A percentile compares a stretch with the other conserved stretches of the same genome.
These are phyloP conservation scores for Rhyacophila evoluta DNA, from an alignment of 2,888 invertebrate species.

Conservation along the genomic window DNA sequence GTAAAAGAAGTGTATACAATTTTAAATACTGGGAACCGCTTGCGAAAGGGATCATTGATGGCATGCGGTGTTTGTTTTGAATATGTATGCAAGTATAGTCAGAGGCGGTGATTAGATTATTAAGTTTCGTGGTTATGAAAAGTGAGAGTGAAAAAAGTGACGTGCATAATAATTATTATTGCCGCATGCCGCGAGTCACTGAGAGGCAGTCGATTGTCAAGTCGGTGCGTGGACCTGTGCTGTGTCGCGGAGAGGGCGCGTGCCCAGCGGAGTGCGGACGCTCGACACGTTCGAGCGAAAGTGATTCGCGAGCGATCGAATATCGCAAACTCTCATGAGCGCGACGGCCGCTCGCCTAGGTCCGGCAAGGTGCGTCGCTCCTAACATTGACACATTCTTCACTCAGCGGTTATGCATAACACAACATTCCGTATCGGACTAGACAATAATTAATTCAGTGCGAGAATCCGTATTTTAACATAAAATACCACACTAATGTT, in stretches of 20 bases:
- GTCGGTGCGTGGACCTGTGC: too few species aligned
- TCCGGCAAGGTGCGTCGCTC: constrained; percentile 22
- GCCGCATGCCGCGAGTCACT: neutral
- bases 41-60: too few species aligned
- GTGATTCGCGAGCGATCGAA: constrained; percentile 36
- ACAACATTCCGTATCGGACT: neutral
- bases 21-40: too few species aligned
- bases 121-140: constrained; percentile 20
- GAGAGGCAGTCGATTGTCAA: neutral
- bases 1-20: too few species aligned
- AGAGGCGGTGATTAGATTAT: neutral
- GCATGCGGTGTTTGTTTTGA: neutral
- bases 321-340: constrained; percentile 12
- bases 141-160: constrained; percentile 20
- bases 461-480: too few species aligned
- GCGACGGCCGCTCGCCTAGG: neutral
- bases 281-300: constrained; percentile 41
- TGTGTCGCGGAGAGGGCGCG: neutral
- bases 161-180: neutral
- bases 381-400: constrained; percentile 8
- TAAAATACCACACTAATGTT: too few species aligned
- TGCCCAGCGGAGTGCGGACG: neutral
- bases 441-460: neutral
- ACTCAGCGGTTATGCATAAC: neutral
- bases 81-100: neutral